These are phyloP conservation scores for Hemitrygon akajei DNA, from an alignment of 2,797 vertebrate genomes.

Conservation along the genomic window DNA sequence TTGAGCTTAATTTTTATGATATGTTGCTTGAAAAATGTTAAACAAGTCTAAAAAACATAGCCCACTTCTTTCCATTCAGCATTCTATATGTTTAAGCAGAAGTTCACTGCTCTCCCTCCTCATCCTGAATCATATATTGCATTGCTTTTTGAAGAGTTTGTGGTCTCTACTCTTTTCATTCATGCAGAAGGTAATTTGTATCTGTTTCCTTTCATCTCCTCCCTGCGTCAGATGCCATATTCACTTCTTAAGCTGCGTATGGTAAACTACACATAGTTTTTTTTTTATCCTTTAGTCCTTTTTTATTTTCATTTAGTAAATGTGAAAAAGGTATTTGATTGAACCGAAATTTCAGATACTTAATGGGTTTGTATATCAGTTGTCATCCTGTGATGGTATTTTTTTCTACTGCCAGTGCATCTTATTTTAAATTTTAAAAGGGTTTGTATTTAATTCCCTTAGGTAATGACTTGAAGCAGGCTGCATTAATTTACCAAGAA, in stretches of 20 bases:
- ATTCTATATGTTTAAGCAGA: not conserved
- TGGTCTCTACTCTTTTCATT: not conserved
- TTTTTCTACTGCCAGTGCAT: not conserved
- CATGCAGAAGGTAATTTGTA: not conserved
- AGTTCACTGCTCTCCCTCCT: not conserved
- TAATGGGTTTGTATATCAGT: conserved; percentile 23
- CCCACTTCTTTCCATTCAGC: not conserved
- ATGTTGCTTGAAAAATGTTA: not conserved
- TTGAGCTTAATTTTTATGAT: too few relatives aligned
- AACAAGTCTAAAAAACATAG: not conserved
- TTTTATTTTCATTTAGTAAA: not conserved
- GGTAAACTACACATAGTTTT: not conserved
- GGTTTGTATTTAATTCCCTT: conserved; percentile 19
- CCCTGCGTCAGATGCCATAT: not conserved
- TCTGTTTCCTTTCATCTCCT: not conserved
- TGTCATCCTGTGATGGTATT: conserved; percentile 4
- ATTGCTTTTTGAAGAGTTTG: not conserved
- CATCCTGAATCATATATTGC: not conserved
- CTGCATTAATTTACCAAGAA: not conserved
- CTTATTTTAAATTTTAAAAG: not conserved
- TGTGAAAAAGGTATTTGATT: not conserved
- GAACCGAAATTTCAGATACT: not conserved
- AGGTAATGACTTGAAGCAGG: not conserved
- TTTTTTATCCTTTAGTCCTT: not conserved
- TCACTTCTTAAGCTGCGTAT: not conserved